Percentiles rank a stretch among this genome's conserved stretches.
Conservation (phyloP, 2,888 invertebrate genomes). For the Cyclophora albipunctata region DNA sequence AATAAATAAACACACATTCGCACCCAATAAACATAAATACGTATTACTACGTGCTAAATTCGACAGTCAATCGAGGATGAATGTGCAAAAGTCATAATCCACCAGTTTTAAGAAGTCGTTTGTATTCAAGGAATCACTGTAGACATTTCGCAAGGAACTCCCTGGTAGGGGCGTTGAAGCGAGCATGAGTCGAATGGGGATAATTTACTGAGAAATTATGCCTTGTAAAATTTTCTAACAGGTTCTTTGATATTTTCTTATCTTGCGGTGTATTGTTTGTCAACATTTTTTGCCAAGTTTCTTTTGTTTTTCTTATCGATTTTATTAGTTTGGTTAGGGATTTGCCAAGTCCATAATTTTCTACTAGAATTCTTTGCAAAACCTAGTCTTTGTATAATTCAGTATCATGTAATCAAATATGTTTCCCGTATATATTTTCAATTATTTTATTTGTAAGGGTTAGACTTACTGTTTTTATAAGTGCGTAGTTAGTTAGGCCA, state of each 20-base stretch:
- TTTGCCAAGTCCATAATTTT: too few relatives aligned
- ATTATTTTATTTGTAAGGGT: too few relatives aligned
- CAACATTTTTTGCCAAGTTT: slow-evolving; percentile 13
- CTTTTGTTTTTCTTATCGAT: slow-evolving; percentile 2
- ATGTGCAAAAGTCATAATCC: slow-evolving; percentile 67
- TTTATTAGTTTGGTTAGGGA: too few relatives aligned
- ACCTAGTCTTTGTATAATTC: too few relatives aligned
- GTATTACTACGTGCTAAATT: slow-evolving; percentile 30
- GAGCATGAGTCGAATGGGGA: slow-evolving; percentile 56
- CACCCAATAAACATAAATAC: too few relatives aligned
- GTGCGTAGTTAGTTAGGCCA: too few relatives aligned
- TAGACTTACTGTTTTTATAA: too few relatives aligned
- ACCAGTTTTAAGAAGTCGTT: slow-evolving; percentile 63
- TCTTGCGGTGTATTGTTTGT: slow-evolving; percentile 14
- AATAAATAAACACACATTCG: too few relatives aligned
- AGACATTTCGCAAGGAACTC: slow-evolving; percentile 72
- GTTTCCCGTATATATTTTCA: too few relatives aligned
- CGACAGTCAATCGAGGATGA: slow-evolving; percentile 51
- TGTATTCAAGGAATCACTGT: slow-evolving; percentile 75
- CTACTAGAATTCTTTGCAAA: too few relatives aligned
- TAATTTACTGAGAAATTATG: slow-evolving; percentile 68
- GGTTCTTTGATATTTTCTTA: slow-evolving; percentile 24
- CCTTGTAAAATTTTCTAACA: slow-evolving; percentile 44
- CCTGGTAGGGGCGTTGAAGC: slow-evolving; percentile 49
- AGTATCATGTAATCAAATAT: too few relatives aligned